Conservation (phyloP, 1,140 invertebrate species). For the Heliothis virescens region DNA sequence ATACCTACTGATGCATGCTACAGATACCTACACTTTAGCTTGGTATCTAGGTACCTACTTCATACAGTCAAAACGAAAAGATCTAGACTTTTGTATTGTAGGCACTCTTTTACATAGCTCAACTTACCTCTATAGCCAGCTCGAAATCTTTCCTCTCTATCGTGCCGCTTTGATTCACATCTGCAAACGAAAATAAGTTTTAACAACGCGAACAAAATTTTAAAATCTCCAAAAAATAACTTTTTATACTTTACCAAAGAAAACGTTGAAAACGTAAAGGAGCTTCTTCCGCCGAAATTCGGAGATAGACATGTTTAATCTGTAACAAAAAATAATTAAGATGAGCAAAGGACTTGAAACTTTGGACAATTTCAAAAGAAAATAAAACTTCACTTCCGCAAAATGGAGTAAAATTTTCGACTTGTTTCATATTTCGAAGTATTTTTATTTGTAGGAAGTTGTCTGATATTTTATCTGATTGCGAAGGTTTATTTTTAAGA, state of each 20-base stretch:
- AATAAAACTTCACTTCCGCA: no score
- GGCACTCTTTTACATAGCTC: no score
- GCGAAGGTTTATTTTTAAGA: no score
- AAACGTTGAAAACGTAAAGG: slow-evolving; percentile 95
- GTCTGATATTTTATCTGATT: no score
- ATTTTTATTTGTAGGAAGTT: no score
- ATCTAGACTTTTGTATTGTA: no score
- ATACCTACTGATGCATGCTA: no score
- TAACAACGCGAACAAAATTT: slow-evolving; percentile 40
- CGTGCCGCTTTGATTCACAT: slow-evolving; percentile 94
- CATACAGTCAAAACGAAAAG: no score
- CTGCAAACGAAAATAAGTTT: slow-evolving; percentile 67
- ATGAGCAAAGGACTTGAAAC: not conserved
- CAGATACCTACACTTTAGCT: no score
- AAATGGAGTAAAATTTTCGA: no score
- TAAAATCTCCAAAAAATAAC: slow-evolving; percentile 1
- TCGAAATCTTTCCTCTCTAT: slow-evolving; percentile 95
- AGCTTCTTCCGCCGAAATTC: slow-evolving; percentile 96
- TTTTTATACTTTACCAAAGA: slow-evolving; percentile 88
- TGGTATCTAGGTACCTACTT: no score
- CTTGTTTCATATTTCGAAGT: no score
- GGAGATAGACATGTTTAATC: slow-evolving; percentile 90
- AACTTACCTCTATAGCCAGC: slow-evolving; percentile 89
- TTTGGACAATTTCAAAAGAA: not conserved
- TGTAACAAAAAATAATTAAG: slow-evolving; percentile 67